Conservation (phyloP, 2,113 vertebrate genomes). For the Pristiophorus japonicus region DNA sequence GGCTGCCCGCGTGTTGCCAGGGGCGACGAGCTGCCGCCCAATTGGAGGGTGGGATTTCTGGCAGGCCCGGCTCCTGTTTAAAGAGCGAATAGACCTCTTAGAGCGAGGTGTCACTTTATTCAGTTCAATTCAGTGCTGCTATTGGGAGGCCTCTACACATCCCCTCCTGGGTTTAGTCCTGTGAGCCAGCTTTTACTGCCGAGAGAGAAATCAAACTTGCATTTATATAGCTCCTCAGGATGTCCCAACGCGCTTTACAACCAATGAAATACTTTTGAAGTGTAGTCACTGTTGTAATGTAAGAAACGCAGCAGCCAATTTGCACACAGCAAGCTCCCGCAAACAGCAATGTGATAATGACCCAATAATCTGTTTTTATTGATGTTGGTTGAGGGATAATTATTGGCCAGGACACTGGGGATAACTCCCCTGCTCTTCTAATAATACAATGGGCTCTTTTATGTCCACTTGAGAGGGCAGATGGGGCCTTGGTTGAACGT, state of each 20-base stretch:
- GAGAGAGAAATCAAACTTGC: neutral
- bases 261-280: neutral
- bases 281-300: neutral
- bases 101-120: too few relatives aligned
- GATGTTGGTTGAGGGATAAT: neutral
- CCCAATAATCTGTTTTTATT: neutral
- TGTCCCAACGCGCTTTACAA: too few relatives aligned
- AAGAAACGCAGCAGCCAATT: neutral
- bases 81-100: too few relatives aligned
- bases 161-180: too few relatives aligned
- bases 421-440: neutral
- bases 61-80: too few relatives aligned
- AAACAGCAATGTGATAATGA: neutral
- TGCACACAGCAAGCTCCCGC: neutral
- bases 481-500: neutral
- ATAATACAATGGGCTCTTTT: neutral
- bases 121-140: too few relatives aligned
- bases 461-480: neutral
- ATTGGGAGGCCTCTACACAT: too few relatives aligned
- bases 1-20: too few relatives aligned
- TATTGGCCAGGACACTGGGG: neutral
- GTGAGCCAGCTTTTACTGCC: too few relatives aligned
- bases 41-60: too few relatives aligned
- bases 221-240: too few relatives aligned
- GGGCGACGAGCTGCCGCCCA: too few relatives aligned